Base-by-base conservation (phyloP, 2,888 invertebrate genomes). In the Cryptus armator region DNA sequence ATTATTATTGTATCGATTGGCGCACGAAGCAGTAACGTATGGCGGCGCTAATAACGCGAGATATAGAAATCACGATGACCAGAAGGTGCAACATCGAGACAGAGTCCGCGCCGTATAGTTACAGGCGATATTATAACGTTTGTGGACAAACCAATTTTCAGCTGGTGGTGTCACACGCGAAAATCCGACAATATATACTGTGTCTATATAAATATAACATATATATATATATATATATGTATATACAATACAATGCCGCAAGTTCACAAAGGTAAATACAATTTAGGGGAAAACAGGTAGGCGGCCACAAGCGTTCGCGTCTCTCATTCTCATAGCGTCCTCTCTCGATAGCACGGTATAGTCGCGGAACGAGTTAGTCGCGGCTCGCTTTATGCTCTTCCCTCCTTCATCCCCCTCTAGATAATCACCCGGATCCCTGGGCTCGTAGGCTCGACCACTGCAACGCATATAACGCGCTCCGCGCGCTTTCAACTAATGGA, bases 191-290 rank as follows among this genome's bases (percentile, higher is more conserved):
- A 14, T 37, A 32, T 24, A 37, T 37, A 16, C 51, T 51, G 51
- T n/a, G 2, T 62, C 10, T 62, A 32, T 29, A 62, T 62, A 3
- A 9, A n/a, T 56, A 29, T 12, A 29, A 12, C 7, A 29, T 24
- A 19, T 44, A 44, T 44, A 56, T 59, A 56, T 56, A 32, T 72
- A 24, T 44, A 16, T n/a, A 24, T 24, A 59, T n/a, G n/a, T 10
- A 9, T 12, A 7, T 12, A 44, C 19, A 19, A 53, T 83, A 80
- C 24, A 51, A 59, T 56, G 70, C 29, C 46, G 19, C 46, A 67
- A 59, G 66, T 59, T 75, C 78, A 67, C 79, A 71, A 76, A 83
- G 76, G 85, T 83, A 83, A 81, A 83, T 83, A 83, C 75, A 78
- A 86, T 81, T 83, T 70, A 67, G 24, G 53, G 64, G 59, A 74